Conservation (phyloP, 2,797 vertebrate genomes). For the Clarias platycephalus region DNA sequence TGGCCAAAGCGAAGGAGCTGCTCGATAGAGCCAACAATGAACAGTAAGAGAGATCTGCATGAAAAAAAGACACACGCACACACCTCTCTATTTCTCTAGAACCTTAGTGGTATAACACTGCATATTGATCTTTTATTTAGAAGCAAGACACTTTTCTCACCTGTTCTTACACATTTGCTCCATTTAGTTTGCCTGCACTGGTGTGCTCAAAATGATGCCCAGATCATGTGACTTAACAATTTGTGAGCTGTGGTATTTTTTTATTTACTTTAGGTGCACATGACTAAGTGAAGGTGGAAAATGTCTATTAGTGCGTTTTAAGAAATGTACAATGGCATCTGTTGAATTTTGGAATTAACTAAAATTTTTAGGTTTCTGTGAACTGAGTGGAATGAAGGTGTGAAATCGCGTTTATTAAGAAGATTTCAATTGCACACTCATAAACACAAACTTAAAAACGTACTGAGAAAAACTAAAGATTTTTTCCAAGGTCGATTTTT, state of each 20-base stretch:
- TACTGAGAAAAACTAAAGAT: too few relatives aligned
- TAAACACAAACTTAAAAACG: too few relatives aligned
- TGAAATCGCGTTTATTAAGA: too few relatives aligned
- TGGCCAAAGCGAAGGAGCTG: conserved; percentile 72
- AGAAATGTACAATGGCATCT: too few relatives aligned
- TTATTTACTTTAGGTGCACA: background rate
- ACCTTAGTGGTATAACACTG: background rate
- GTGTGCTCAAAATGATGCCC: background rate
- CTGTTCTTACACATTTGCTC: background rate
- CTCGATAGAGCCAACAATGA: conserved; percentile 73
- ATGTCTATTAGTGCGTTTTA: background rate
- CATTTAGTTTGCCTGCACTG: background rate
- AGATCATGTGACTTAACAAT: background rate
- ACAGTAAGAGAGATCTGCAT: conserved; percentile 66
- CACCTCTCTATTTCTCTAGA: background rate
- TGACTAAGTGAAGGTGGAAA: background rate
- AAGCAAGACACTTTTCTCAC: background rate
- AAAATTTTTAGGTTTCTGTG: too few relatives aligned
- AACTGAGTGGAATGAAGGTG: too few relatives aligned
- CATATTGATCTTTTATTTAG: background rate
- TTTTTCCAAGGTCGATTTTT: too few relatives aligned
- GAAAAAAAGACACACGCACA: background rate
- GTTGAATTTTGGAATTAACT: too few relatives aligned
- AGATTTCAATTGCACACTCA: too few relatives aligned
- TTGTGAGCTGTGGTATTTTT: background rate